Percentiles rank a stretch among this genome's conserved stretches.
Evolutionary conservation across 2,888 invertebrate species (phyloP).

Genomic region (Tanytarsus gracilentus): DNA sequence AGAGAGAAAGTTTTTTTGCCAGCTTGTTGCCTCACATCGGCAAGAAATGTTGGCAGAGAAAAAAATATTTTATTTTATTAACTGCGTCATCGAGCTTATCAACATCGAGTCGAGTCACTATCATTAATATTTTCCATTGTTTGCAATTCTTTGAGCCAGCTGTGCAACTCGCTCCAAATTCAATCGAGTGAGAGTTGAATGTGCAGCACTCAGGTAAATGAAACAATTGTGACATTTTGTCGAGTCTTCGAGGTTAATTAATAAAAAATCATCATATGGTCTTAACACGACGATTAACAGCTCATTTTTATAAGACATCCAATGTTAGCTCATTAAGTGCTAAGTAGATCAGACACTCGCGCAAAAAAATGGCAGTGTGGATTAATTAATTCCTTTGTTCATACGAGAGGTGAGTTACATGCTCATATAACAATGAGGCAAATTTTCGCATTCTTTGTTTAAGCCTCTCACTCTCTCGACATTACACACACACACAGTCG

Average conservation of each 20-base stretch:
- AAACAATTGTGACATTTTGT: too few relatives aligned
- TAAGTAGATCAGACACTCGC: conserved; percentile 4
- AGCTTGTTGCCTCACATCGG: not conserved
- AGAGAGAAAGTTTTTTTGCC: conserved; percentile 23
- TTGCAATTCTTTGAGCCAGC: not conserved
- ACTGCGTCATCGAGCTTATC: not conserved
- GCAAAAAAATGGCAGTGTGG: not conserved
- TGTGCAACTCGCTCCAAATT: too few relatives aligned
- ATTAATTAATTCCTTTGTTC: conserved; percentile 29
- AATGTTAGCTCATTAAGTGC: not conserved
- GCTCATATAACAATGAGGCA: conserved; percentile 15
- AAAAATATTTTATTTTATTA: too few relatives aligned
- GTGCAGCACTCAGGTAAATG: too few relatives aligned
- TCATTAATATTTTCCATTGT: not conserved
- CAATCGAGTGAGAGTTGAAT: too few relatives aligned
- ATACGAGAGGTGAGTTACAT: too few relatives aligned
- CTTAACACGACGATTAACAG: not conserved
- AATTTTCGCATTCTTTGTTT: not conserved
- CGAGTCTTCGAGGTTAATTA: conserved; percentile 8
- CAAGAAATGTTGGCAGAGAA: not conserved
- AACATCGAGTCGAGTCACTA: not conserved
- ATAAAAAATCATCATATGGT: not conserved
- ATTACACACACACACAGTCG: too few relatives aligned
- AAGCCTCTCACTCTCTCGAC: not conserved
- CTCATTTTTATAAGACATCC: too few relatives aligned